Evolutionary conservation across 2,888 invertebrate genomes (phyloP), one percentile per base, ranked within the genome.

Genomic region (Caenorhabditis uteleia): DNA sequence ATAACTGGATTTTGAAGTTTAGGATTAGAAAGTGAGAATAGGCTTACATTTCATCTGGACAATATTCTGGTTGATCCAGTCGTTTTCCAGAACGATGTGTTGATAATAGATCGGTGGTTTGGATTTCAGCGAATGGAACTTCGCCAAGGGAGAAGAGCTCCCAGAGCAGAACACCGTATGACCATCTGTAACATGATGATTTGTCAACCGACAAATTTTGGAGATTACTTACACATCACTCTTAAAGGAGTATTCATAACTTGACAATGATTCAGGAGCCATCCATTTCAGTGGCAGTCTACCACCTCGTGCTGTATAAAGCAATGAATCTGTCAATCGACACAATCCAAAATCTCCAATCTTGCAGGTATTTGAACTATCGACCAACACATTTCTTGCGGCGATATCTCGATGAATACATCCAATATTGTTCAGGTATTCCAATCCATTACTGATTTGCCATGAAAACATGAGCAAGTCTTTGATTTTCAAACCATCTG

Each of bases 331-430:
- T 4, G 78, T 76, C 40, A 79, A 44, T 18, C 79, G 70, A 47
- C 79, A 79, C 34, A 79, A 54, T 10, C 79, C 79, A 40, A 79
- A 79, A 56, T 79, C 79, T 4, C 73, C 79, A 25, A 79, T 79
- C 65, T 77, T 79, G 61, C 77, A 78, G 3, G 62, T 53, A 16
- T 71, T 69, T 1, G 51, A 47, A 14, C 54, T 54, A 48, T 75
- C 77, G 6, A 79, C 67, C 5, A 79, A 59, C 3, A 79, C 78
- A 39, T 79, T 79, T 23, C 79, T 54, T 2, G 78, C 76, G 8
- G 79, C 79, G 16, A 79, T 70, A 46, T 79, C 79, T 43, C 78
- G 61, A 54, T 78, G 78, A 29, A 78, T 78, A 46, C 78, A 78
- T 6, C 78, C 78, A n/a, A 72, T 68, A 48, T 66, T 72, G 53